Conservation (phyloP, 2,113 vertebrate species). For the Thamnaconus septentrionalis region DNA sequence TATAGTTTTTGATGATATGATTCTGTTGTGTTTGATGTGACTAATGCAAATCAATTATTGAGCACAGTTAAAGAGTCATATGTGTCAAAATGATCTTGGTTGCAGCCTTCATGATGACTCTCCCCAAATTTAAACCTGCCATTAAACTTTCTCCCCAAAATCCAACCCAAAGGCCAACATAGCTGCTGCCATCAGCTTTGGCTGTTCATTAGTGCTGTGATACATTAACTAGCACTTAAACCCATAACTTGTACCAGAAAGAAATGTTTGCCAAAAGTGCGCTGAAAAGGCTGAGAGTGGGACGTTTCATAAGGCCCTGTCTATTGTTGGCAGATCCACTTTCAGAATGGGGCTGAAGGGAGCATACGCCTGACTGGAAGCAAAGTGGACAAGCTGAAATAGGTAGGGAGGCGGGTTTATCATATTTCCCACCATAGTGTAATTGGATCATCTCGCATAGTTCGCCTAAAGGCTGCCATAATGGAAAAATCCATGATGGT, state of each 20-base stretch:
- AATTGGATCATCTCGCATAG: slow-evolving; percentile 39
- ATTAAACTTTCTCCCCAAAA: no score
- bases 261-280: neutral
- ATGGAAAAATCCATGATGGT: slow-evolving; percentile 17
- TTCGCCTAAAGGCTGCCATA: slow-evolving; percentile 12
- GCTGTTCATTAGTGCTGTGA: no score
- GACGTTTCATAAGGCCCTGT: slow-evolving; percentile 20
- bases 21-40: no score
- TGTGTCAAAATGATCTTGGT: no score
- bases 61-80: no score
- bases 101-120: no score
- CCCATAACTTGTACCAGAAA: neutral
- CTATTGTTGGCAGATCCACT: slow-evolving; percentile 19
- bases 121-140: no score
- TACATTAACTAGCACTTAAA: neutral
- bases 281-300: slow-evolving; percentile 6
- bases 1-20: no score
- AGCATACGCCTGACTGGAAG: slow-evolving; percentile 4
- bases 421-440: slow-evolving; percentile 30
- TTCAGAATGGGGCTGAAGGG: slow-evolving; percentile 21
- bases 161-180: no score
- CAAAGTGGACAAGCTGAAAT: slow-evolving; percentile 3
- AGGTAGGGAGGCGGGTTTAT: slow-evolving; percentile 40
- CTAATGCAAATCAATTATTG: no score
- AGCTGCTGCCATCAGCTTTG: no score